A percentile compares a stretch with the other conserved stretches of the same genome.
Evolutionary conservation across 1,140 invertebrate genomes (phyloP).

Genomic region (Diorhabda elongata): DNA sequence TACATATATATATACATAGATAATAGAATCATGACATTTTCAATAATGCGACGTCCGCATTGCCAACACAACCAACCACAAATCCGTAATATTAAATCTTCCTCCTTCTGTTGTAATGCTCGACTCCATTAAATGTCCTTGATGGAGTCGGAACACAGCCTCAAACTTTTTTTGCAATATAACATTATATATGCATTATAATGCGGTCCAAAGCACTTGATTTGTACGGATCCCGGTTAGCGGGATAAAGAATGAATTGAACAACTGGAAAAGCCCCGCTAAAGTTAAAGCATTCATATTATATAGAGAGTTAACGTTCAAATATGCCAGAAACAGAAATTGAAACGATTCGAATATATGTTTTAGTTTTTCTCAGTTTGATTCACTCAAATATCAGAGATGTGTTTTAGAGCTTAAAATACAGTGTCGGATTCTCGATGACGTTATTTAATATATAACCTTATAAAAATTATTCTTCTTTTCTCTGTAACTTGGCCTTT

Average conservation of each 20-base stretch:
- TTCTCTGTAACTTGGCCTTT: too few species aligned
- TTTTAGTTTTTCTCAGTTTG: conserved; percentile 42
- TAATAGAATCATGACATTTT: neutral
- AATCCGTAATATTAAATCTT: neutral
- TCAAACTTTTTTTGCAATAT: conserved; percentile 44
- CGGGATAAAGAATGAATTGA: conserved; percentile 34
- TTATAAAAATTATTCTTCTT: too few species aligned
- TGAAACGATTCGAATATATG: conserved; percentile 46
- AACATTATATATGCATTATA: conserved; percentile 49
- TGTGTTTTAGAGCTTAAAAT: conserved; percentile 16
- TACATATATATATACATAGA: too few species aligned
- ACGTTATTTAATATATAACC: too few species aligned
- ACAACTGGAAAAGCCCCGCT: conserved; percentile 36
- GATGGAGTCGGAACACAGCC: conserved; percentile 28
- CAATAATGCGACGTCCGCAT: neutral
- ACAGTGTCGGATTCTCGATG: neutral
- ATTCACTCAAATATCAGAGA: conserved; percentile 25
- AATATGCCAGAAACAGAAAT: conserved; percentile 47
- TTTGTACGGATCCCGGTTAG: conserved; percentile 24
- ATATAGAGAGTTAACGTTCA: conserved; percentile 48
- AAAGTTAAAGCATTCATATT: conserved; percentile 48
- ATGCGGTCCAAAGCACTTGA: conserved; percentile 35
- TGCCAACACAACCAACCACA: neutral
- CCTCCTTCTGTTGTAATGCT: neutral
- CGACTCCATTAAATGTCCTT: conserved; percentile 7